These are phyloP conservation scores for Parotia lawesii DNA, from an alignment of 2,113 vertebrate species.

Conservation along the genomic window DNA sequence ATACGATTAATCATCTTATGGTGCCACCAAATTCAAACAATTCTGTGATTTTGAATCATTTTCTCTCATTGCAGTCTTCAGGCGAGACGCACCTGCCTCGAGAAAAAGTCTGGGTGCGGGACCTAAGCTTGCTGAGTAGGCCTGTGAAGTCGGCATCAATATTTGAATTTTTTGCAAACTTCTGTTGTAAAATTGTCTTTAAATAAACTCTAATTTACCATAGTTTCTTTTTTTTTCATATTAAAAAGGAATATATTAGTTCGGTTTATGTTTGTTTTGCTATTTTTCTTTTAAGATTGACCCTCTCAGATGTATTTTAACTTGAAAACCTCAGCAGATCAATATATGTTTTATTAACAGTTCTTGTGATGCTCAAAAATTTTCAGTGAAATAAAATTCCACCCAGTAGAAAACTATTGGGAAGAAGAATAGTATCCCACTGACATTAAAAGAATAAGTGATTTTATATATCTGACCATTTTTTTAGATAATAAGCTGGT, in stretches of 20 bases:
- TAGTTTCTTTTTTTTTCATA: neutral
- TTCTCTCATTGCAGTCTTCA: too few species aligned
- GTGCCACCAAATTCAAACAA: too few species aligned
- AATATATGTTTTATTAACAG: neutral
- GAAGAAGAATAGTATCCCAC: neutral
- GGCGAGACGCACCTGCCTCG: too few species aligned
- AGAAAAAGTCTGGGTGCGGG: too few species aligned
- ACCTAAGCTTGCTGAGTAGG: too few species aligned
- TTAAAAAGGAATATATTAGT: neutral
- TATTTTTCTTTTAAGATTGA: neutral
- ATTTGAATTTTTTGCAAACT: neutral
- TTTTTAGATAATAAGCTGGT: neutral
- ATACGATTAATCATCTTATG: too few species aligned
- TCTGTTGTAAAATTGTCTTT: neutral
- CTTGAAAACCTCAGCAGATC: neutral
- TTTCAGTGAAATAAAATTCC: neutral
- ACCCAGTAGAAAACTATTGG: neutral
- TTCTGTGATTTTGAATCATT: too few species aligned
- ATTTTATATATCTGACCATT: neutral
- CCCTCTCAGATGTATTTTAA: neutral
- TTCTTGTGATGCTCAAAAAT: neutral
- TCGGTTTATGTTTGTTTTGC: neutral
- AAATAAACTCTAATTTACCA: neutral
- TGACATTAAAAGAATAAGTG: neutral
- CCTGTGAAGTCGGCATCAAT: too few species aligned